Base-by-base conservation (phyloP, 2,797 vertebrate genomes). In the Chrysocyon brachyurus region DNA sequence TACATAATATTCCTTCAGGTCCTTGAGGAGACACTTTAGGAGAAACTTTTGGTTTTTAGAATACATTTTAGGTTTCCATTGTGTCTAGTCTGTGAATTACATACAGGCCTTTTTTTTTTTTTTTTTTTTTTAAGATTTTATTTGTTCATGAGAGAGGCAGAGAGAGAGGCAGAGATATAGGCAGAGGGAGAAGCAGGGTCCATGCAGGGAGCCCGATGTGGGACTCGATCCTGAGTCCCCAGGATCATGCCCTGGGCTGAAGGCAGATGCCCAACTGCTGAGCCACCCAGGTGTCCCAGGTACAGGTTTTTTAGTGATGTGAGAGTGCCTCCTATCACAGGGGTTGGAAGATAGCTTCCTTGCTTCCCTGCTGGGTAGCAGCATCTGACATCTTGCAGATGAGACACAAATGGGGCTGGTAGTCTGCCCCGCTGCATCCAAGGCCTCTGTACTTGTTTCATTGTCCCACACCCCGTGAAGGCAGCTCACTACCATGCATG, bases 391-490 rank as follows among this genome's bases (percentile, higher is more conserved):
- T 28, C 12, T 22, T 28, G 28, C 26, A 14, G 21, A 68, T 33
- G 70, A 73, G 63, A 21, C 2, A 46, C 24, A 54, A 21, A 3
- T 17, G 61, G 40, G 0, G 11, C 12, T 11, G 3, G 9, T 24
- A 21, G 33, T 26, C 2, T 6, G 17, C 26, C 6, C 26, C 28
- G 1, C 8, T 19, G 9, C 2, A 1, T 24, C 31, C 1, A 1
- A 12, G 36, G 6, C 12, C 17, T 81, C 68, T 0, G 0, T 3
- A 16, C 5, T 0, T 0, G 4, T 28, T 22, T 33, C 22, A 22
- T 26, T 56, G 17, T 70, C 66, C 93, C 22, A 6, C n/a, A 21
- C 86, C 19, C 24, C 8, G 5, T 52, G 16, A 90, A 49, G 63
- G 28, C 3, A 28, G 63, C 64, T 88, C 24, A 3, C n/a, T 91